These are phyloP conservation scores for Coenonympha arcania DNA, from an alignment of 2,888 invertebrate genomes.

Conservation along the genomic window DNA sequence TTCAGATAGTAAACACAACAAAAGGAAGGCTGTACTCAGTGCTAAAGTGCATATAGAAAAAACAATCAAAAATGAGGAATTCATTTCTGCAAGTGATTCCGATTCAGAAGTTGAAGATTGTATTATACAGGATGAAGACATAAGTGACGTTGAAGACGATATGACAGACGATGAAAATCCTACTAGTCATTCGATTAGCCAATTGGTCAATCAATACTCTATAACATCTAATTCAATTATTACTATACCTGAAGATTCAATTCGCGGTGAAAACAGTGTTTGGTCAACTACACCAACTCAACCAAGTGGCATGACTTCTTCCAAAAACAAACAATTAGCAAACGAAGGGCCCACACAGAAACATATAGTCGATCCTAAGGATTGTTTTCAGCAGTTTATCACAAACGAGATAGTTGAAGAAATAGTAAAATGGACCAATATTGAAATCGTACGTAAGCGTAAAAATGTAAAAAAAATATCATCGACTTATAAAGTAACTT, in stretches of 20 bases:
- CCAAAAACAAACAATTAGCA: background rate
- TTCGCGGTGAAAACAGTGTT: background rate
- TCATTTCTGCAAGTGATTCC: background rate
- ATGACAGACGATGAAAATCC: background rate
- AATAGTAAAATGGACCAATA: background rate
- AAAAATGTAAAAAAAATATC: background rate
- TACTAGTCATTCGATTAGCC: background rate
- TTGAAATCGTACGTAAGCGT: background rate
- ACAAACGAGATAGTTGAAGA: background rate
- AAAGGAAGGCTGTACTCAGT: background rate
- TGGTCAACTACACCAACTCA: background rate
- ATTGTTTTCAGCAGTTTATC: background rate
- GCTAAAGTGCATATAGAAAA: background rate
- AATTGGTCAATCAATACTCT: background rate
- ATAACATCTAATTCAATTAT: background rate
- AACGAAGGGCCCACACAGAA: background rate
- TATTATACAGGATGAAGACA: background rate
- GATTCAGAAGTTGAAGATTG: background rate
- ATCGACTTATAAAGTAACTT: background rate
- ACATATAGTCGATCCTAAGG: background rate
- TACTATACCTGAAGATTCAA: too few species aligned
- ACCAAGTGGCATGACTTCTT: background rate
- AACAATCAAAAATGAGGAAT: background rate
- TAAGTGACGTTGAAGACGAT: background rate
- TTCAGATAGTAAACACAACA: background rate